phyloP scores from a whole-genome alignment of 2,797 vertebrate genomes.

The Podarcis siculus region DNA sequence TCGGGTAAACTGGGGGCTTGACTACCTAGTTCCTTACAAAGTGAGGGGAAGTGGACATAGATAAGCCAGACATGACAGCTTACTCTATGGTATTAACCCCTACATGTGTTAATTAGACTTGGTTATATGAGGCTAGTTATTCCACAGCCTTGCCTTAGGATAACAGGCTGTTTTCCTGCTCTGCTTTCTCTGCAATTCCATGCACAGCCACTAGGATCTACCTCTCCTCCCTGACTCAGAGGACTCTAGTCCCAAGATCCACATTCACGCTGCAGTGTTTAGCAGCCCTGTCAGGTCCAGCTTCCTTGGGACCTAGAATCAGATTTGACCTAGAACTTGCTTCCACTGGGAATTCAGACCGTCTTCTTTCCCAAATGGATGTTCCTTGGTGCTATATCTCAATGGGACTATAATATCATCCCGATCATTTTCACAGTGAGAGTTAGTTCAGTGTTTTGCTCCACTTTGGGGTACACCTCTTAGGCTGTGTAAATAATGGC shows the following conservation, averaged over 20 bases:
- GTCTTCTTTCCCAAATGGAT: background rate
- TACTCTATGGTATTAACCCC: too few relatives aligned
- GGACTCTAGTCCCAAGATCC: background rate
- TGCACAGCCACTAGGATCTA: background rate
- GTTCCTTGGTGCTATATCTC: background rate
- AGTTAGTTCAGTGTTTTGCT: background rate
- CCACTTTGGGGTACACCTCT: constrained; percentile 3
- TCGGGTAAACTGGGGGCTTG: background rate
- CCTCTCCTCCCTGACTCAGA: background rate
- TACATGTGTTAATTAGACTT: too few relatives aligned
- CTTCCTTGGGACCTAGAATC: background rate
- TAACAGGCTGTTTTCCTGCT: too few relatives aligned
- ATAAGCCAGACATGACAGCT: too few relatives aligned
- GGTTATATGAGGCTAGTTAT: too few relatives aligned
- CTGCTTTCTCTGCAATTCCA: background rate
- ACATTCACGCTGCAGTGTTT: background rate
- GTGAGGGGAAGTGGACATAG: too few relatives aligned
- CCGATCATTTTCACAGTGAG: background rate
- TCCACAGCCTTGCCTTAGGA: too few relatives aligned
- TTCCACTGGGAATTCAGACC: too few relatives aligned
- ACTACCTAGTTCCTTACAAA: background rate
- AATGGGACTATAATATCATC: too few relatives aligned
- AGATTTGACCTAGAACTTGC: too few relatives aligned
- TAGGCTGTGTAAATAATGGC: constrained; percentile 32
- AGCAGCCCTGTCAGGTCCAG: background rate